A percentile compares a stretch with the other conserved stretches of the same genome.
These are phyloP conservation scores for Phrynosoma blainvillii DNA, from an alignment of 2,113 vertebrate genomes.

Conservation along the genomic window DNA sequence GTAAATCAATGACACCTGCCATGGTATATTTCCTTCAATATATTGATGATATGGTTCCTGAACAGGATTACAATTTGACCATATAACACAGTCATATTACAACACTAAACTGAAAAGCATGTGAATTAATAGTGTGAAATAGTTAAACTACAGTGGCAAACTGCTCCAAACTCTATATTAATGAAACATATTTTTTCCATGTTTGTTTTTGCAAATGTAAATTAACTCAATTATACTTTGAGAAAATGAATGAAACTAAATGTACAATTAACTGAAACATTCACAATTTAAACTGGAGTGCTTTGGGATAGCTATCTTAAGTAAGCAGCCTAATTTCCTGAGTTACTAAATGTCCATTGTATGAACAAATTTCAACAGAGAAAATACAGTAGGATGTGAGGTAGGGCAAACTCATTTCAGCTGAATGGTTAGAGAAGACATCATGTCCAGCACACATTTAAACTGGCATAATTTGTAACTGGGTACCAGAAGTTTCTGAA, in stretches of 20 bases:
- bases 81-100: neutral
- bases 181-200: neutral
- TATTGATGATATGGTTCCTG: neutral
- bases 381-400: neutral
- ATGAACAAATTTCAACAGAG: neutral
- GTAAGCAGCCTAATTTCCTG: neutral
- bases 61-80: neutral
- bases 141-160: slow-evolving; percentile 48
- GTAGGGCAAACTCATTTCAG: neutral
- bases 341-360: neutral
- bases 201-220: neutral
- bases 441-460: neutral
- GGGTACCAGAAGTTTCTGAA: neutral
- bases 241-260: neutral
- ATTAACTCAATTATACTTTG: neutral
- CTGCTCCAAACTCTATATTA: slow-evolving; percentile 40
- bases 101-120: neutral
- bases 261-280: neutral
- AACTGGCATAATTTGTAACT: neutral
- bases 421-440: neutral
- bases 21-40: neutral
- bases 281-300: neutral
- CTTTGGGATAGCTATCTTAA: neutral
- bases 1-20: neutral
- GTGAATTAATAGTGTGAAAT: slow-evolving; percentile 15